These are phyloP conservation scores for Drosophila anomalipes DNA, from an alignment of 2,888 invertebrate species.

Conservation along the genomic window DNA sequence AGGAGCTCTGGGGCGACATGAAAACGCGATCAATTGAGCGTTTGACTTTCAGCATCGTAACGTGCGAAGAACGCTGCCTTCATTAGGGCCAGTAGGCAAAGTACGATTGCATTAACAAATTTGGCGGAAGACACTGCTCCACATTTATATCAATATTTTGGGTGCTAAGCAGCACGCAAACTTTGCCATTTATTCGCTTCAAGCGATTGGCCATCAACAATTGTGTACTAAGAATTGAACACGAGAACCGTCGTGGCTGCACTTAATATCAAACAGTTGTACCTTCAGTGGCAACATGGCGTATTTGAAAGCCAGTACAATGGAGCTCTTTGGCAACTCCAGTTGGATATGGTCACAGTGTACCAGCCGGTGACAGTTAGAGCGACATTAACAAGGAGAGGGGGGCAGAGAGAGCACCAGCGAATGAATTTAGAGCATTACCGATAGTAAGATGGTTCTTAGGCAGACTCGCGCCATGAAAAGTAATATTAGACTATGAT, in stretches of 20 bases:
- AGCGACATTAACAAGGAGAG: too few relatives aligned
- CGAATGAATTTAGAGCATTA: background rate
- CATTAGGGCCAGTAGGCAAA: background rate
- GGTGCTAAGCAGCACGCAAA: background rate
- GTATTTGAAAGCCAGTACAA: background rate
- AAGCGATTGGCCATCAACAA: constrained; percentile 1
- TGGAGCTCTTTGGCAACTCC: background rate
- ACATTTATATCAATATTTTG: constrained; percentile 4
- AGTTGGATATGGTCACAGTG: constrained; percentile 2
- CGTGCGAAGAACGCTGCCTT: background rate
- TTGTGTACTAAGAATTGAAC: background rate
- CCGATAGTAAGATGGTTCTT: too few relatives aligned
- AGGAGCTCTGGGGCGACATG: background rate
- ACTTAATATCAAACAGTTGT: background rate
- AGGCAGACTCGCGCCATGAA: background rate
- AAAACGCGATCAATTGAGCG: background rate
- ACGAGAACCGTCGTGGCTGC: background rate
- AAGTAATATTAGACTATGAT: background rate
- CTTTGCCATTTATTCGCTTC: constrained; percentile 1
- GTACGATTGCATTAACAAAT: background rate
- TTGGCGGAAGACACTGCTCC: background rate
- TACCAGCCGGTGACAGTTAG: background rate
- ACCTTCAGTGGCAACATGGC: background rate
- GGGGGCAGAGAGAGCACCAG: background rate
- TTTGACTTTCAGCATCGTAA: background rate